Evolutionary conservation across 2,797 vertebrate genomes (phyloP).

Genomic region (Melanotaenia trifasciata): DNA sequence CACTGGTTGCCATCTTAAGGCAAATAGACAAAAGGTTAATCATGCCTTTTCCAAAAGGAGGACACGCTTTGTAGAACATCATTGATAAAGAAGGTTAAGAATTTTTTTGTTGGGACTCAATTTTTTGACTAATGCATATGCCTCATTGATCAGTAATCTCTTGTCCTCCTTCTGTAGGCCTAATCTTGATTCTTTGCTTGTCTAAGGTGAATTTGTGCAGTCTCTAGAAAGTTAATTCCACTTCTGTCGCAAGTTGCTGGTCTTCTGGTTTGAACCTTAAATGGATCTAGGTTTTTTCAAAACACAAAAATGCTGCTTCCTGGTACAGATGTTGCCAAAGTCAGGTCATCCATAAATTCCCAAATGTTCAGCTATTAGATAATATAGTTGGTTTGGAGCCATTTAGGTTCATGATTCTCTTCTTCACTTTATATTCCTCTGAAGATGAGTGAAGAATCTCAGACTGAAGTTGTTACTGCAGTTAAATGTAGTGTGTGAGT

Average conservation of each 20-base stretch:
- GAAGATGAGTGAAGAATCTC: neutral
- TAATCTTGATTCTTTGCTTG: neutral
- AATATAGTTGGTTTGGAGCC: neutral
- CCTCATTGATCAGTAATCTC: neutral
- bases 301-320: neutral
- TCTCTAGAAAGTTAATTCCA: neutral
- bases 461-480: neutral
- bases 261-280: neutral
- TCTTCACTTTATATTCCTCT: neutral
- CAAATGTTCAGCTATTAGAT: neutral
- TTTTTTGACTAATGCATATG: neutral
- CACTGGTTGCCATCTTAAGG: neutral
- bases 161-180: neutral
- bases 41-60: neutral
- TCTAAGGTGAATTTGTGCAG: neutral
- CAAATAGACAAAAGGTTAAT: neutral
- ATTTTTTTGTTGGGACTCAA: neutral
- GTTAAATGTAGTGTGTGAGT: neutral
- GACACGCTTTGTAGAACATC: neutral
- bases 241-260: neutral
- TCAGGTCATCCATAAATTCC: neutral
- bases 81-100: neutral
- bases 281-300: neutral
- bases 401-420: neutral
- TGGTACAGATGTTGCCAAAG: conserved; percentile 1